These are phyloP conservation scores for Microctonus hyperodae DNA, from an alignment of 2,888 invertebrate species.

Conservation along the genomic window DNA sequence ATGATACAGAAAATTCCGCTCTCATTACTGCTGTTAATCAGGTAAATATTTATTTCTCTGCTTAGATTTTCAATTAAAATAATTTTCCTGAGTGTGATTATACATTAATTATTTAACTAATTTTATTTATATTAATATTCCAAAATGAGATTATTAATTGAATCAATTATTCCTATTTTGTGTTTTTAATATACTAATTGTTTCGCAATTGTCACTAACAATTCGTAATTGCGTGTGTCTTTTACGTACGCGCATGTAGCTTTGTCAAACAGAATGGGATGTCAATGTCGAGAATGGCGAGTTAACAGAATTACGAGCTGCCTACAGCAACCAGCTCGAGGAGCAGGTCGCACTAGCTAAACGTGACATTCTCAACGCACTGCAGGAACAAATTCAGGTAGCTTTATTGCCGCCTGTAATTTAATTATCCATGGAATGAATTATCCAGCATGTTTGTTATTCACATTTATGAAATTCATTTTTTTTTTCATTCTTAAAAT, in stretches of 20 bases:
- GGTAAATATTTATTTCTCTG: conserved; percentile 42
- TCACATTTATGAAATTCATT: neutral
- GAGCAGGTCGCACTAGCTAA: conserved; percentile 72
- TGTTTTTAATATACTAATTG: conserved; percentile 20
- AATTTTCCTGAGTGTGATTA: neutral
- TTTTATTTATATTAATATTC: neutral
- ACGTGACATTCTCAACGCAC: conserved; percentile 72
- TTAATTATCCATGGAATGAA: conserved; percentile 12
- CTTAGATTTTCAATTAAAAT: neutral
- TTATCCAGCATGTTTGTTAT: conserved; percentile 1
- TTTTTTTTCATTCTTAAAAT: neutral
- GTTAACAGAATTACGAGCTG: conserved; percentile 54
- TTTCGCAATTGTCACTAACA: conserved; percentile 42
- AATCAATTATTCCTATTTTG: neutral
- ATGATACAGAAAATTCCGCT: conserved; percentile 23
- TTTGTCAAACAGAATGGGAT: conserved; percentile 61
- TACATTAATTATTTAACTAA: conserved; percentile 11
- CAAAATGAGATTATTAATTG: neutral
- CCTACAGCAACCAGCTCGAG: conserved; percentile 63
- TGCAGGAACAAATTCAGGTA: conserved; percentile 81
- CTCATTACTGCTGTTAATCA: conserved; percentile 43
- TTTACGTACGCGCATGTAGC: conserved; percentile 56
- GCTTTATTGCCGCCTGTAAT: conserved; percentile 44
- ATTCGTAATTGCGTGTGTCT: conserved; percentile 39
- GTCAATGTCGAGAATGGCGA: conserved; percentile 53